Evolutionary conservation across 2,888 invertebrate genomes (phyloP), one percentile per base, ranked within the genome.

Genomic region (Neoscelio sp.): DNA sequence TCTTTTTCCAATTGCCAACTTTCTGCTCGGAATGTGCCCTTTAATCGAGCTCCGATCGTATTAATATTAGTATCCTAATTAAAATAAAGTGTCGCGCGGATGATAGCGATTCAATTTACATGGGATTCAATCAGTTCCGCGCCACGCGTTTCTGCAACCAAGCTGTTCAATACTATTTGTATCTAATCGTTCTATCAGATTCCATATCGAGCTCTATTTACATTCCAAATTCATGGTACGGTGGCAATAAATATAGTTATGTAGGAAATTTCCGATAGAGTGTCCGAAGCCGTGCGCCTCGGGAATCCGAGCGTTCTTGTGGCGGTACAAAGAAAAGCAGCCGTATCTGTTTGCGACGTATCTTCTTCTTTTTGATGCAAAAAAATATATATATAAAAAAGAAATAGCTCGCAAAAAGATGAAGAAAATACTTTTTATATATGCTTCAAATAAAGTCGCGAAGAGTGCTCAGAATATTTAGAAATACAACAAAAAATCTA

Each of bases 111-210:
- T 80, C 67, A 80, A 80, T 76, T 80, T 73, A 76, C 67, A 64
- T 68, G 46, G 76, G 67, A 76, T 80, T 75, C 80, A 76, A 80
- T 79, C 79, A 79, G 71, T 50, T 68, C 44, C 17, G 30, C 12
- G 7, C 68, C 40, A 54, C 64, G 30, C 44, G 60, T 17, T 54
- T 50, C 56, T 58, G 44, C 54, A 75, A 42, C 30, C 64, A 76
- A 67, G 50, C 67, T 76, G 80, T 80, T 80, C 80, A 50, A 76
- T 76, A 76, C 67, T 71, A 73, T 75, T 80, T 80, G 76, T 73
- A 73, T 76, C 71, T 80, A 80, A 80, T 80, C 80, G 76, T 76
- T 62, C 62, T 46, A 77, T 80, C 80, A 73, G 73, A 75, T 76
- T 80, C 73, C 76, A 71, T 75, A 75, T 76, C 75, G 58, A 64